These are phyloP conservation scores for Microcebus jonahi DNA, from an alignment of 2,113 vertebrate genomes.

Conservation along the genomic window DNA sequence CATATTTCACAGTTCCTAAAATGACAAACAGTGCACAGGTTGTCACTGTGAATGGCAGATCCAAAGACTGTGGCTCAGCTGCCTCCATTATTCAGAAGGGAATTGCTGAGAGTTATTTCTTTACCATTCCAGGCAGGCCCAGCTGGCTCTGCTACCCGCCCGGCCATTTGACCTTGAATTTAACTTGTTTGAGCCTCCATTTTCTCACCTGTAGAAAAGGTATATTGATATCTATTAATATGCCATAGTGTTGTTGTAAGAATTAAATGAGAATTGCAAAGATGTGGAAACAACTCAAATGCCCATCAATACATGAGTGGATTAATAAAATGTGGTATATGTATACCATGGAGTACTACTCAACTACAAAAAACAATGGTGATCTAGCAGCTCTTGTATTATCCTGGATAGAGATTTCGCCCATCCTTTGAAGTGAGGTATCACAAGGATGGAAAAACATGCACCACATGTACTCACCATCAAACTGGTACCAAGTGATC, in stretches of 20 bases:
- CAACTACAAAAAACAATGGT: too few relatives aligned
- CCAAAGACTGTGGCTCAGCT: not conserved
- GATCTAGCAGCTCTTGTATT: too few relatives aligned
- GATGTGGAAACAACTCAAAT: too few relatives aligned
- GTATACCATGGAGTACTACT: too few relatives aligned
- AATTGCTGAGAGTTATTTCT: not conserved
- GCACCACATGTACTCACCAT: too few relatives aligned
- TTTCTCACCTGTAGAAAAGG: not conserved
- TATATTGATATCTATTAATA: not conserved
- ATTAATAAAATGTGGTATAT: too few relatives aligned
- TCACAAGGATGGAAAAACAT: too few relatives aligned
- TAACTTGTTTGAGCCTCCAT: not conserved
- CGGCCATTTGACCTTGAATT: not conserved
- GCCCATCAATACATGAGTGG: too few relatives aligned
- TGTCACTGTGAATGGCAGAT: slow-evolving; percentile 54
- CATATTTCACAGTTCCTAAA: slow-evolving; percentile 47
- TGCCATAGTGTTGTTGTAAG: not conserved
- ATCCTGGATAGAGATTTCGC: too few relatives aligned
- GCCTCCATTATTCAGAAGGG: not conserved
- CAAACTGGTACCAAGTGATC: too few relatives aligned
- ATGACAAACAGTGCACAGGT: slow-evolving; percentile 41
- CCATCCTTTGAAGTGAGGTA: too few relatives aligned
- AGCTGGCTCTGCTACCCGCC: not conserved
- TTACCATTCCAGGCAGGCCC: not conserved
- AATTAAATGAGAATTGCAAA: not conserved